Evolutionary conservation across 2,797 vertebrate species (phyloP).

Genomic region (Melanotaenia nigrans): DNA sequence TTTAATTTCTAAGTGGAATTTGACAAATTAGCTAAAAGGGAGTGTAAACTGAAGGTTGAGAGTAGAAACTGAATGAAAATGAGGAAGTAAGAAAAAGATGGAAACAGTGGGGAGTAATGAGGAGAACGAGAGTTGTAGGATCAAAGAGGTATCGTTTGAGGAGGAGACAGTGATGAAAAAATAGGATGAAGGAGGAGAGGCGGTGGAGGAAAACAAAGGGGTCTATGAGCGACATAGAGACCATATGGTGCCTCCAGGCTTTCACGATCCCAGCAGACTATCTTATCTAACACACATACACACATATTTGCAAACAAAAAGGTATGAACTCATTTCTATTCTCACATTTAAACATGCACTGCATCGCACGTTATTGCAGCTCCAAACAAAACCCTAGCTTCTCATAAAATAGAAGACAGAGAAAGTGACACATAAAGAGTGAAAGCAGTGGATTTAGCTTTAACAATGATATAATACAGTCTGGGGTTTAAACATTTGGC

Average conservation of each 20-base stretch:
- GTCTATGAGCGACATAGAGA: slow-evolving; percentile 55
- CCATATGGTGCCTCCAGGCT: slow-evolving; percentile 70
- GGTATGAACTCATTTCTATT: slow-evolving; percentile 18
- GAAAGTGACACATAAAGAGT: slow-evolving; percentile 23
- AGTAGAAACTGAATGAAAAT: slow-evolving; percentile 18
- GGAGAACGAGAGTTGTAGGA: slow-evolving; percentile 31
- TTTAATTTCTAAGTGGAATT: slow-evolving; percentile 5
- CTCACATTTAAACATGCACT: slow-evolving; percentile 23
- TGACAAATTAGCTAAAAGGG: background rate
- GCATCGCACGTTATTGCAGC: slow-evolving; percentile 32
- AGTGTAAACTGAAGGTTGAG: slow-evolving; percentile 18
- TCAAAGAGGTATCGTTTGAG: slow-evolving; percentile 42
- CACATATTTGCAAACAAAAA: slow-evolving; percentile 31
- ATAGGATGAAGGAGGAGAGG: slow-evolving; percentile 39
- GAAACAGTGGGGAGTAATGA: slow-evolving; percentile 27
- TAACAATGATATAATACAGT: slow-evolving; percentile 22
- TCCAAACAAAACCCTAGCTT: slow-evolving; percentile 40
- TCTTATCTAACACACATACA: slow-evolving; percentile 45
- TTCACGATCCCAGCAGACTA: slow-evolving; percentile 57
- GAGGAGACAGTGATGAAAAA: slow-evolving; percentile 33
- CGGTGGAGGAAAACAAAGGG: slow-evolving; percentile 46
- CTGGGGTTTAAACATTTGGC: slow-evolving; percentile 38
- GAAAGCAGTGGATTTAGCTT: slow-evolving; percentile 43
- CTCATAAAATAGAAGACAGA: slow-evolving; percentile 46
- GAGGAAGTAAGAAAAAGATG: slow-evolving; percentile 14